Base-by-base conservation (phyloP, 2,797 vertebrate genomes). In the Acropternis orthonyx region DNA sequence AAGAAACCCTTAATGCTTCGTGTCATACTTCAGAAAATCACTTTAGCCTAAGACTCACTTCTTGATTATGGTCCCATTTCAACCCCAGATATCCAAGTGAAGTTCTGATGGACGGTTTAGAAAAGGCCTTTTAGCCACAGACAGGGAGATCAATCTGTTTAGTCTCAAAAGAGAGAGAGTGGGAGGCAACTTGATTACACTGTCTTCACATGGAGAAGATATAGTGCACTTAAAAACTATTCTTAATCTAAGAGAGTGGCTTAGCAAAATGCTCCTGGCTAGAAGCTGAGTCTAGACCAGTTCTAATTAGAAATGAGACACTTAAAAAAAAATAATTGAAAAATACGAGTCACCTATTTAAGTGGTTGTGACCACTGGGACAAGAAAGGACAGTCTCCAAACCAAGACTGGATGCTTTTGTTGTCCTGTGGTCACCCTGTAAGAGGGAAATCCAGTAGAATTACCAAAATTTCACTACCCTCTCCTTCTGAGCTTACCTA, bases 91-190 rank as follows among this genome's bases (percentile, higher is more conserved):
- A 87, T 21, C 61, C 72, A 67, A 89, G 82, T 16, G 41, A 89
- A 92, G 54, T 65, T 77, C 82, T 92, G 93, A 91, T 92, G 68
- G 87, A 85, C 91, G 75, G 79, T 88, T 95, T 91, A 85, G 76
- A 72, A 95, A 93, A 80, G 82, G 65, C 79, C 37, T 92, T 92
- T 96, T 80, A 89, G 78, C 78, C 87, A 92, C 56, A 87, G 95
- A 74, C 78, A 79, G 48, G 44, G 75, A 91, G 89, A 92, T 92
- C 95, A 95, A 91, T 92, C 89, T 88, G 49, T 80, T 93, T 39
- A 68, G 78, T 88, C 79, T 89, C 72, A 32, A 58, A 94, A 91
- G 77, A 20, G 36, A 90, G 59, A 39, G 67, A 80, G 78, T 77
- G 46, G 78, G 65, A 96, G 61, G 89, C 78, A 88, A 83, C 85